A percentile compares a stretch with the other conserved stretches of the same genome.
Conservation (phyloP, 1,140 invertebrate genomes). For the Drosophila rufa region DNA sequence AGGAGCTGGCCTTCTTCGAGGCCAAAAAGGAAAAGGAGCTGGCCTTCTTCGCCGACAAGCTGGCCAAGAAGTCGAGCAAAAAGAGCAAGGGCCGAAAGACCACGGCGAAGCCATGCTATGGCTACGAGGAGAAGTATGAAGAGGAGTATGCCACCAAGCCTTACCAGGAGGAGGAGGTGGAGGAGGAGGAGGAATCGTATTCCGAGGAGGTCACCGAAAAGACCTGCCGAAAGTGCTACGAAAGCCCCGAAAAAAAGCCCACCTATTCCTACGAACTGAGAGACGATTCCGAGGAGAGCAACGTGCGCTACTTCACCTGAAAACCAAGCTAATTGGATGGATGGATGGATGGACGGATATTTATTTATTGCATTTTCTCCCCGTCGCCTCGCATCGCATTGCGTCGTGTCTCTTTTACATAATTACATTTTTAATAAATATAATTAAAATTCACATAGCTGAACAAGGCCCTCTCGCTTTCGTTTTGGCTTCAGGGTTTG, state of each 20-base stretch:
- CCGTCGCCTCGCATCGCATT: too few relatives aligned
- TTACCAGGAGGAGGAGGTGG: not conserved
- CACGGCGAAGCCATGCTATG: constrained; percentile 25
- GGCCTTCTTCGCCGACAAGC: constrained; percentile 43
- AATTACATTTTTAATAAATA: constrained; percentile 79
- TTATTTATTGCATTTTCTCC: constrained; percentile 46
- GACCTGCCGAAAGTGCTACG: constrained; percentile 20
- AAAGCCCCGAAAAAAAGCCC: not conserved
- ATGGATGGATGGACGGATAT: constrained; percentile 18
- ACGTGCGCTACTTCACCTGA: constrained; percentile 61
- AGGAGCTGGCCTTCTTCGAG: constrained; percentile 60
- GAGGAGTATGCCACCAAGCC: constrained; percentile 9
- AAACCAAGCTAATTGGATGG: constrained; percentile 26
- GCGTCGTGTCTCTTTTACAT: constrained; percentile 33
- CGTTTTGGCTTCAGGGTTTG: not conserved
- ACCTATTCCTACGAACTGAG: constrained; percentile 27
- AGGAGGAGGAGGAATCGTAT: constrained; percentile 5
- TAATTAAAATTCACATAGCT: constrained; percentile 72
- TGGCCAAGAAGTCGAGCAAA: constrained; percentile 44
- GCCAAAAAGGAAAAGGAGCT: constrained; percentile 52
- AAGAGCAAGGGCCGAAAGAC: constrained; percentile 45
- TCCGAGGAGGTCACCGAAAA: constrained; percentile 30
- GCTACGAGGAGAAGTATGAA: constrained; percentile 20
- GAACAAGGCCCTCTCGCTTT: constrained; percentile 7
- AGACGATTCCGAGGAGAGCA: constrained; percentile 56